Base-by-base conservation (phyloP, 2,113 vertebrate species). In the Menidia beryllina region DNA sequence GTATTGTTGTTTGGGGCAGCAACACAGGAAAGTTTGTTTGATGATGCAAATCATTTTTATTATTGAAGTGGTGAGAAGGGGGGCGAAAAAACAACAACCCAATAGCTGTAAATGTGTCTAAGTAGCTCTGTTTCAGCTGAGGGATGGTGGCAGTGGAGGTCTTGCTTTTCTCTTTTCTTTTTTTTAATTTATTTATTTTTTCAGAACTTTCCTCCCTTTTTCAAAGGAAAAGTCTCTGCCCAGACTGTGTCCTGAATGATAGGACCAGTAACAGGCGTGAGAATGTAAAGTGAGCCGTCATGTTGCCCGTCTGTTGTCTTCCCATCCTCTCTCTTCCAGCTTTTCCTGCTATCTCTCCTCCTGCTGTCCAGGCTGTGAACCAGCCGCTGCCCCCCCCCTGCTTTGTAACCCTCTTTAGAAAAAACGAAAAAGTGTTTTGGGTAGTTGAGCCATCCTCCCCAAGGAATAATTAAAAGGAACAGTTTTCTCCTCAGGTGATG, bases 401-500 rank as follows among this genome's bases (percentile, higher is more conserved):
- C n/a, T n/a, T n/a, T n/a, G n/a, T n/a, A n/a, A n/a, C n/a, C n/a
- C n/a, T n/a, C n/a, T n/a, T n/a, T n/a, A n/a, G n/a, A n/a, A n/a
- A n/a, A n/a, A n/a, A n/a, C n/a, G n/a, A n/a, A n/a, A n/a, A n/a
- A n/a, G n/a, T n/a, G n/a, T n/a, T 71, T 49, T 78, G 65, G 55
- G 9, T 57, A 45, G 59, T 59, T 15, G 54, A 69, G 55, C 54
- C 55, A 4, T 66, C 67, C 56, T 82, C 74, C 48, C 19, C 67
- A 27, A 57, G 63, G 79, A 39, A 77, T 84, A 84, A 85, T 86
- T 83, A 82, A 39, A 76, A 74, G 55, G 25, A 67, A 75, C 15
- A 57, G 27, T 36, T 71, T 58, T 67, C 41, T n/a, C 69, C 63
- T 75, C 38, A 57, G 54, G 48, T 60, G 21, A 20, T 63, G 30